Conservation (phyloP, 1,140 invertebrate species). For the Phthorimaea operculella region DNA sequence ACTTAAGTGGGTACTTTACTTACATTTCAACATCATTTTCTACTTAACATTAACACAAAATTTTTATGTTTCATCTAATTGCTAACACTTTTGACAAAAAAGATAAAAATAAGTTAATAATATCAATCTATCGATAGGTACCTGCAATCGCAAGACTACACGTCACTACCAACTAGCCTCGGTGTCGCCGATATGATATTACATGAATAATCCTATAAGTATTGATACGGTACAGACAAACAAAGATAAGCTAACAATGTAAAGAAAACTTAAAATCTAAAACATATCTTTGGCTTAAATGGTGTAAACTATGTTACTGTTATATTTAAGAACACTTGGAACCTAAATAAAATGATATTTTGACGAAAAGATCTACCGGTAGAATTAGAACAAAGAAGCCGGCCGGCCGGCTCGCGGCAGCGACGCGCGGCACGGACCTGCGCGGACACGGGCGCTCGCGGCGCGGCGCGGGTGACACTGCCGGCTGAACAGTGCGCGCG, state of each 20-base stretch:
- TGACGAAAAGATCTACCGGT: background rate
- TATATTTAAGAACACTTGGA: background rate
- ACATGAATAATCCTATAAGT: background rate
- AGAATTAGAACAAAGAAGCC: conserved; percentile 51
- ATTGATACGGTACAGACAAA: background rate
- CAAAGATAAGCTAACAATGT: background rate
- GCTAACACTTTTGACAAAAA: background rate
- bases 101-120: background rate
- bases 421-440: conserved; percentile 21
- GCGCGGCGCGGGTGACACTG: conserved; percentile 31
- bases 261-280: background rate
- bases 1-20: too few relatives aligned
- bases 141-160: background rate
- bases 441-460: conserved; percentile 30
- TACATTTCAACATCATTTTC: background rate
- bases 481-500: conserved; percentile 53
- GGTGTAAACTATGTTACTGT: background rate
- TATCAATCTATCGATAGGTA: background rate
- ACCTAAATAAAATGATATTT: background rate
- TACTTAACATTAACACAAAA: background rate
- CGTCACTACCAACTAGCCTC: background rate
- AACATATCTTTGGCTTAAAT: background rate
- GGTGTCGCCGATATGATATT: background rate
- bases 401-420: conserved; percentile 31
- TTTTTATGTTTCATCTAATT: background rate